A percentile compares a stretch with the other conserved stretches of the same genome.
These are phyloP conservation scores for Pimpla rufipes DNA, from an alignment of 2,888 invertebrate species.

Conservation along the genomic window DNA sequence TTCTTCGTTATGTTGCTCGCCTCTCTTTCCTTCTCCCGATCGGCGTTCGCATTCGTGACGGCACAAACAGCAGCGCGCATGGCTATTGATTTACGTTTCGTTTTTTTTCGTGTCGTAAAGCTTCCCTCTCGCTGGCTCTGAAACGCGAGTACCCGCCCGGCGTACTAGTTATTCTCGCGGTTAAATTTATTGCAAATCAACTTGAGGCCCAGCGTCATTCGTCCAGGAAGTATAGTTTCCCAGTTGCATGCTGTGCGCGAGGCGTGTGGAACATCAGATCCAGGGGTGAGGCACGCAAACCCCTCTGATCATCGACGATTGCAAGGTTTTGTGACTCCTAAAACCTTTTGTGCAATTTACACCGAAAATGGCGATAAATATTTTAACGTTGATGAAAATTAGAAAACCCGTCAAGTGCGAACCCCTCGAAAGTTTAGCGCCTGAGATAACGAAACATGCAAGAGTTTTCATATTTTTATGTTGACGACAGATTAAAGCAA, in stretches of 20 bases:
- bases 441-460: neutral
- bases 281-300: slow-evolving; percentile 46
- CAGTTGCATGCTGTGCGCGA: slow-evolving; percentile 39
- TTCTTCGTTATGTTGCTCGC: neutral
- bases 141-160: slow-evolving; percentile 27
- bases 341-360: slow-evolving; percentile 30
- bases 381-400: neutral
- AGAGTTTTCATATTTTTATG: too few relatives aligned
- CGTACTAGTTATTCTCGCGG: slow-evolving; percentile 28
- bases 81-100: slow-evolving; percentile 63
- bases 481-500: too few relatives aligned
- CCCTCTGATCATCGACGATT: slow-evolving; percentile 2
- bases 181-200: slow-evolving; percentile 70
- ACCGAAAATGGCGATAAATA: slow-evolving; percentile 3
- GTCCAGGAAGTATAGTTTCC: slow-evolving; percentile 53
- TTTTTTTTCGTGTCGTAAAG: slow-evolving; percentile 49
- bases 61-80: slow-evolving; percentile 45
- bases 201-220: slow-evolving; percentile 58
- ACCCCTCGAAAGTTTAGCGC: neutral
- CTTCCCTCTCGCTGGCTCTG: slow-evolving; percentile 30
- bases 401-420: neutral
- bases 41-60: slow-evolving; percentile 57
- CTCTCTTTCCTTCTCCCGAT: slow-evolving; percentile 55
- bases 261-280: slow-evolving; percentile 61
- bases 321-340: slow-evolving; percentile 30